Conservation (phyloP, 2,113 vertebrate species). For the Chaetorhynchus papuensis region DNA sequence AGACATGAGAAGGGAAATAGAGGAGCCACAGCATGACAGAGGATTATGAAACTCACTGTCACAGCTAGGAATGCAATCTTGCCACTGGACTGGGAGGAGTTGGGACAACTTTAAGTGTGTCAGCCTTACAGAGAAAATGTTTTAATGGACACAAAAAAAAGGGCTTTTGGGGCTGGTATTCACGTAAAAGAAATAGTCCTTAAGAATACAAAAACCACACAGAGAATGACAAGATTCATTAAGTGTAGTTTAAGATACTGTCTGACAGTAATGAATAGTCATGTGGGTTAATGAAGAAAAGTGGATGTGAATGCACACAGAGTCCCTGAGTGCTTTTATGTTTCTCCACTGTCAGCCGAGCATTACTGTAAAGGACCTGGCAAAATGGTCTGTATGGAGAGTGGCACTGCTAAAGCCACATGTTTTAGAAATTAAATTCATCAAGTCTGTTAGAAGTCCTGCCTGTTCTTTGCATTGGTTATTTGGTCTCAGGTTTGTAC, state of each 20-base stretch:
- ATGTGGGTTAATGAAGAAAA: not conserved
- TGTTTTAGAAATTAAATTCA: not conserved
- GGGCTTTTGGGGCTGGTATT: not conserved
- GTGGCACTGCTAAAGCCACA: not conserved
- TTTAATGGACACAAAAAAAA: not conserved
- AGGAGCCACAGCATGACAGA: accelerated
- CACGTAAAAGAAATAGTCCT: not conserved
- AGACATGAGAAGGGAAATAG: not conserved
- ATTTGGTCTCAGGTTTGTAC: not conserved
- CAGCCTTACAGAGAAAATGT: accelerated
- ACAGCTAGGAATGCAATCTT: not conserved
- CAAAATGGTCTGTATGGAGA: not conserved
- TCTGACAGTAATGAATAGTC: not conserved
- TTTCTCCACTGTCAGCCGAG: not conserved
- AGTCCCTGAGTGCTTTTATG: not conserved
- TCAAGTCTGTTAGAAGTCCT: not conserved
- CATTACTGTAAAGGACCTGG: not conserved
- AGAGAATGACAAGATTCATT: not conserved
- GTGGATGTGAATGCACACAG: not conserved
- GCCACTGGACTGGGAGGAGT: not conserved
- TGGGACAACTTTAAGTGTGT: not conserved
- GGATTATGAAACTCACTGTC: not conserved
- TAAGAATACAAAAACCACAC: not conserved
- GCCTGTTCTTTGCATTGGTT: not conserved
- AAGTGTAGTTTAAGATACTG: not conserved